phyloP scores from a whole-genome alignment of 2,797 vertebrate genomes.

The Xenentodon cancila region DNA sequence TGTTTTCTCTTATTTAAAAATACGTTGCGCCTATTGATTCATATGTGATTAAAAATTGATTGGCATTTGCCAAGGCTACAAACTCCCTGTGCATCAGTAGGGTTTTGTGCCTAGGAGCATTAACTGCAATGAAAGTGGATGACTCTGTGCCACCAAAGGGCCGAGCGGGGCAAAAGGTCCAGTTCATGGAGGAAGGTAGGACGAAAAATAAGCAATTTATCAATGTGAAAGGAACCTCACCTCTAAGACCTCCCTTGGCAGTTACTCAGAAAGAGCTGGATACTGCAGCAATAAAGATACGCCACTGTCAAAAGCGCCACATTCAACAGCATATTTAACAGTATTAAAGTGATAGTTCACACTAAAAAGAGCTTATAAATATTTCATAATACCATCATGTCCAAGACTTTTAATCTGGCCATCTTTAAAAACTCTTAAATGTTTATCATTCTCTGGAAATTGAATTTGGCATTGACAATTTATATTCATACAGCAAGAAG shows the following conservation, averaged over 20 bases:
- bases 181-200: conserved; percentile 62
- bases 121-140: conserved; percentile 80
- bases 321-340: conserved; percentile 51
- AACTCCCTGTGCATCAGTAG: conserved; percentile 46
- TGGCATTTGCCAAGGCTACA: conserved; percentile 57
- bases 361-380: conserved; percentile 33
- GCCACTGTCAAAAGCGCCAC: conserved; percentile 48
- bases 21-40: conserved; percentile 61
- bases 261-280: conserved; percentile 48
- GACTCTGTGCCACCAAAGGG: conserved; percentile 64
- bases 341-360: conserved; percentile 68
- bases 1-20: conserved; percentile 47
- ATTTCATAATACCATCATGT: conserved; percentile 6
- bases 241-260: conserved; percentile 72
- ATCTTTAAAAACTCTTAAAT: conserved; percentile 21
- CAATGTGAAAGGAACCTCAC: conserved; percentile 65
- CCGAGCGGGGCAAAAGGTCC: conserved; percentile 65
- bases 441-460: conserved; percentile 1
- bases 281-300: conserved; percentile 61
- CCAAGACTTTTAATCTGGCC: conserved; percentile 9
- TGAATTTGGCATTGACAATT: conserved; percentile 9
- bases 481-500: background rate
- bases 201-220: conserved; percentile 79
- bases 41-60: conserved; percentile 76
- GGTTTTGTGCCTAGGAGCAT: conserved; percentile 69